Conservation (phyloP, 2,888 invertebrate species). For the Dolomedes plantarius region DNA sequence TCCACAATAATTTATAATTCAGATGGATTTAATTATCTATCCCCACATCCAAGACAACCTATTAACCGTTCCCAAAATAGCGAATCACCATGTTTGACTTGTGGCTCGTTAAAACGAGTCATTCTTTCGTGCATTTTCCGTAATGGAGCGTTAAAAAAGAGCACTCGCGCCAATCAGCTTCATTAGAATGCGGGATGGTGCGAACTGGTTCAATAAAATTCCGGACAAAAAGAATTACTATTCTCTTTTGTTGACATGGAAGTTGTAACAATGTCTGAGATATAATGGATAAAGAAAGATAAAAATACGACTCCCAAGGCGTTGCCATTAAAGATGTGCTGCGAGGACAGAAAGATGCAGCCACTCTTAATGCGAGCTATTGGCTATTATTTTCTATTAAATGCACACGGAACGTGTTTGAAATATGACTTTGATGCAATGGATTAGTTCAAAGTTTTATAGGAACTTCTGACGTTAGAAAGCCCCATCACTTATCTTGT, state of each 20-base stretch:
- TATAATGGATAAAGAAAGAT: not conserved
- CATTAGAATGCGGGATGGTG: not conserved
- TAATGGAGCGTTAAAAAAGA: not conserved
- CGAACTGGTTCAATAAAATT: not conserved
- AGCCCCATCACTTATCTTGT: too few relatives aligned
- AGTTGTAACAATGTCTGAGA: not conserved
- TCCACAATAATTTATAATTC: too few relatives aligned
- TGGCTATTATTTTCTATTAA: not conserved
- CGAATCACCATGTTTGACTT: too few relatives aligned
- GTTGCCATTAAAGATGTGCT: not conserved
- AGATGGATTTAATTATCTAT: too few relatives aligned
- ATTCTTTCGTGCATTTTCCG: too few relatives aligned
- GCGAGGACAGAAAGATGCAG: not conserved
- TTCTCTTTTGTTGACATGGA: not conserved
- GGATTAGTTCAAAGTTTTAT: too few relatives aligned
- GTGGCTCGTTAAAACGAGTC: too few relatives aligned
- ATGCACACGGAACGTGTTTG: not conserved
- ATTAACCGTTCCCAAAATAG: too few relatives aligned
- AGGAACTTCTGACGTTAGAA: too few relatives aligned
- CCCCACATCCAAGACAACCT: too few relatives aligned
- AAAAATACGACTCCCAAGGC: not conserved
- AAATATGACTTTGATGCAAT: too few relatives aligned
- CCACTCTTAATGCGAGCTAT: not conserved
- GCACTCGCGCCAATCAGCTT: not conserved
- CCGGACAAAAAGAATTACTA: not conserved